phyloP scores from a whole-genome alignment of 2,797 vertebrate species.

The Megalops cyprinoides region DNA sequence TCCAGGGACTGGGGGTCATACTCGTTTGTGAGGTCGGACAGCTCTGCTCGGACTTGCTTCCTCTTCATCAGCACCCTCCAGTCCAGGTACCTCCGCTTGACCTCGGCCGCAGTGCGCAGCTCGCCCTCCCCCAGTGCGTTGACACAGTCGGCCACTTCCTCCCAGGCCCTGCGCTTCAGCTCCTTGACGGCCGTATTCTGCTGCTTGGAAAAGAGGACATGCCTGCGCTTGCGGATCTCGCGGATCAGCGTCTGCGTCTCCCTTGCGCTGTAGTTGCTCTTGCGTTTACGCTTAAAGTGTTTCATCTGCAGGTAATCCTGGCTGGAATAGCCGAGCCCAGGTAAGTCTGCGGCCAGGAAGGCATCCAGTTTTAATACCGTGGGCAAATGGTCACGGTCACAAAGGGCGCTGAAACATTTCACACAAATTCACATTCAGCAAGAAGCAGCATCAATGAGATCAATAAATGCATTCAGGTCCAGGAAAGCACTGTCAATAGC shows the following conservation, averaged over 20 bases:
- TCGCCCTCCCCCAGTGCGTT: constrained; percentile 90
- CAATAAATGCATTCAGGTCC: too few species aligned
- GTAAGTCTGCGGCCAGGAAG: neutral
- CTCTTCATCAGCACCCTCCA: constrained; percentile 90
- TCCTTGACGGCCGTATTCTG: constrained; percentile 94
- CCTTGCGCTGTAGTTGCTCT: constrained; percentile 94
- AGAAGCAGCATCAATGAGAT: too few species aligned
- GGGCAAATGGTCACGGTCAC: neutral
- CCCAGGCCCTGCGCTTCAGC: constrained; percentile 93
- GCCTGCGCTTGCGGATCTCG: constrained; percentile 89
- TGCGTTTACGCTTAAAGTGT: constrained; percentile 90
- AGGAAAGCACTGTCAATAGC: too few species aligned
- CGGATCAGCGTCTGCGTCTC: constrained; percentile 92
- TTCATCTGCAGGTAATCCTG: constrained; percentile 83
- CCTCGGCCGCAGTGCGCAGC: constrained; percentile 87
- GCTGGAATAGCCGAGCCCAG: constrained; percentile 37
- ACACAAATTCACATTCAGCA: too few species aligned
- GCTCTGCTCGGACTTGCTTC: constrained; percentile 85
- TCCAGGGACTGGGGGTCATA: constrained; percentile 84
- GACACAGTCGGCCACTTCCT: constrained; percentile 90
- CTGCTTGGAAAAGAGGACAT: constrained; percentile 90
- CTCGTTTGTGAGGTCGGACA: constrained; percentile 81
- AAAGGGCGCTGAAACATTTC: neutral
- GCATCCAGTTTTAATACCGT: constrained; percentile 7
- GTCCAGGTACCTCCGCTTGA: constrained; percentile 90